Evolutionary conservation across 2,113 vertebrate species (phyloP).

Genomic region (Brachionichthys hirsutus): DNA sequence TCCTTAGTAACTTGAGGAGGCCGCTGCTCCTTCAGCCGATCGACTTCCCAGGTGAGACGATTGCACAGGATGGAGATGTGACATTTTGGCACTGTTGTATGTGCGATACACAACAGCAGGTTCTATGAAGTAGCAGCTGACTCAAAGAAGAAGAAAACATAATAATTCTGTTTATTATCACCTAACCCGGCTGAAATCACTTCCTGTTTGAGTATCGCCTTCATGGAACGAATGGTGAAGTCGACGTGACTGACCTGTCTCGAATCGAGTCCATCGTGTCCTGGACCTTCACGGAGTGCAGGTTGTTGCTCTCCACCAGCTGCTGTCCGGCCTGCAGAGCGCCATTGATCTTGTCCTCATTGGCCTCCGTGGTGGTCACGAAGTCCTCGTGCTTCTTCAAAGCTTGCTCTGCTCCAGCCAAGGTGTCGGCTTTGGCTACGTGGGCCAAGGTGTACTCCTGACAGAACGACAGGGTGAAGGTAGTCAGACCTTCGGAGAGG

Average conservation of each 20-base stretch:
- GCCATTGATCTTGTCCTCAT: slow-evolving; percentile 83
- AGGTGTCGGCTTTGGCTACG: slow-evolving; percentile 81
- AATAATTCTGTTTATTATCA: background rate
- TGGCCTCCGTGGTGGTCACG: slow-evolving; percentile 82
- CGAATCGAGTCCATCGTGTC: slow-evolving; percentile 85
- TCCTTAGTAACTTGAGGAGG: too few species aligned
- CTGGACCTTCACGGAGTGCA: slow-evolving; percentile 83
- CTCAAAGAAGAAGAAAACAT: too few species aligned
- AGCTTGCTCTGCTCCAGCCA: slow-evolving; percentile 85
- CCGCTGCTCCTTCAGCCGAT: too few species aligned
- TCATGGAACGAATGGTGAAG: too few species aligned
- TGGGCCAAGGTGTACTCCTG: slow-evolving; percentile 94
- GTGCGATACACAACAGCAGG: too few species aligned
- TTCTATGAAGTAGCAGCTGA: too few species aligned
- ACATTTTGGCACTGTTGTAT: too few species aligned
- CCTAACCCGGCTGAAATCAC: background rate
- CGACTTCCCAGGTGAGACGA: too few species aligned
- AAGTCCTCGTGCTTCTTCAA: slow-evolving; percentile 92
- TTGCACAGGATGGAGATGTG: too few species aligned
- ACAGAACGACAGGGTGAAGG: background rate
- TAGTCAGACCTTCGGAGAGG: background rate
- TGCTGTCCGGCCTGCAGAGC: slow-evolving; percentile 79
- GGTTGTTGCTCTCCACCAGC: slow-evolving; percentile 84
- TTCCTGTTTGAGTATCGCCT: too few species aligned
- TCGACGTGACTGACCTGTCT: slow-evolving; percentile 78